Evolutionary conservation across 1,140 invertebrate species (phyloP).

Genomic region (Apocrypta bakeri): DNA sequence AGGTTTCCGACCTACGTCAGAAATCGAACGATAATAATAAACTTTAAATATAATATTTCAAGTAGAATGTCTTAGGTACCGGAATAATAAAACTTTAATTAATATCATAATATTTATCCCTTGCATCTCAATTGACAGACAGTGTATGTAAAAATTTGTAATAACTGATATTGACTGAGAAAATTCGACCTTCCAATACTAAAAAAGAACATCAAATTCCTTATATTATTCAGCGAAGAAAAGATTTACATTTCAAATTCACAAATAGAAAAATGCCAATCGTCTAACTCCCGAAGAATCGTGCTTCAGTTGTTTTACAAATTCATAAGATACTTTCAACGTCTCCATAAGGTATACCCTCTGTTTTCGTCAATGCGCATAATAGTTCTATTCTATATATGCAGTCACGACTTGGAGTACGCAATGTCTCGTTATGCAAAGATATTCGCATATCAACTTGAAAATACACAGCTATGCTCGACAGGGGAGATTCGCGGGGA

Average conservation of each 20-base stretch:
- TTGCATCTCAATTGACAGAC: too few species aligned
- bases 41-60: too few species aligned
- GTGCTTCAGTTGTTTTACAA: neutral
- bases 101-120: too few species aligned
- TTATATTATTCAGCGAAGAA: neutral
- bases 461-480: constrained; percentile 1
- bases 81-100: too few species aligned
- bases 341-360: neutral
- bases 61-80: too few species aligned
- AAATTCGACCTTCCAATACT: too few species aligned
- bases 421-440: constrained; percentile 23
- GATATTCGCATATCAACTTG: constrained; percentile 28
- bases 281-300: too few species aligned
- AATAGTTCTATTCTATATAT: too few species aligned
- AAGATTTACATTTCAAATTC: neutral
- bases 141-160: too few species aligned
- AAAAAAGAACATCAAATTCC: too few species aligned
- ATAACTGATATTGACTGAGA: too few species aligned
- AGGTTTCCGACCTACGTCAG: neutral
- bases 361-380: neutral
- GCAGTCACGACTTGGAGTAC: too few species aligned
- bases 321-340: neutral
- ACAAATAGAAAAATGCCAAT: neutral
- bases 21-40: neutral
- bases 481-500: neutral